phyloP scores from a whole-genome alignment of 2,113 vertebrate species.

The Arothron firmamentum region DNA sequence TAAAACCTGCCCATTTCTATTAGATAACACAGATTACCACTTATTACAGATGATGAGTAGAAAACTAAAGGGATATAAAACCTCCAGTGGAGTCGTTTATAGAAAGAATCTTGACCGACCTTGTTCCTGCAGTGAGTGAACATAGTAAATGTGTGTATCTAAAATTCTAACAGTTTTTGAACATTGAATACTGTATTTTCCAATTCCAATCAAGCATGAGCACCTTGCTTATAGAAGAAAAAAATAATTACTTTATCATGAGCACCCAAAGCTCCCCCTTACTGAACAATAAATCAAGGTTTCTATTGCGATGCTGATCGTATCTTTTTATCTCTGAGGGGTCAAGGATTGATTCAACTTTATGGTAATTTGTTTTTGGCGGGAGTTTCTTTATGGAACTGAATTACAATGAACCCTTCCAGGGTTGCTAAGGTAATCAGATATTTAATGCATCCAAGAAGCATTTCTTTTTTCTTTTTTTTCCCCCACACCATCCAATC shows the following conservation, averaged over 20 bases:
- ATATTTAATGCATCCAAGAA: conserved; percentile 48
- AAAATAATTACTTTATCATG: neutral
- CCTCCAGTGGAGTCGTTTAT: no score
- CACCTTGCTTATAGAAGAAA: no score
- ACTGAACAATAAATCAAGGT: neutral
- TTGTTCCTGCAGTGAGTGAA: no score
- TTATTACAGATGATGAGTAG: no score
- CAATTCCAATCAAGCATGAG: no score
- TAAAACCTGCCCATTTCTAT: no score
- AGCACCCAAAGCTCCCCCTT: neutral
- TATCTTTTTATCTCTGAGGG: neutral
- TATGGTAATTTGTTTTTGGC: conserved; percentile 18
- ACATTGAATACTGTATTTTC: no score
- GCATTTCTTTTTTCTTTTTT: conserved; percentile 52
- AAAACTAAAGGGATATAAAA: no score
- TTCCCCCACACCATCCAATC: conserved; percentile 50
- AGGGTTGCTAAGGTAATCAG: conserved; percentile 53
- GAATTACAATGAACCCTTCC: conserved; percentile 38
- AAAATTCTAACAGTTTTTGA: no score
- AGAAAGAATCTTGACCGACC: no score
- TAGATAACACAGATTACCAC: no score
- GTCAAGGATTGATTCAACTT: conserved; percentile 33
- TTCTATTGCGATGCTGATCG: neutral
- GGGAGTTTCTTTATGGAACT: conserved; percentile 23
- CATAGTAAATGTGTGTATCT: no score